phyloP scores from a whole-genome alignment of 2,113 vertebrate genomes.

The Oxyura jamaicensis region DNA sequence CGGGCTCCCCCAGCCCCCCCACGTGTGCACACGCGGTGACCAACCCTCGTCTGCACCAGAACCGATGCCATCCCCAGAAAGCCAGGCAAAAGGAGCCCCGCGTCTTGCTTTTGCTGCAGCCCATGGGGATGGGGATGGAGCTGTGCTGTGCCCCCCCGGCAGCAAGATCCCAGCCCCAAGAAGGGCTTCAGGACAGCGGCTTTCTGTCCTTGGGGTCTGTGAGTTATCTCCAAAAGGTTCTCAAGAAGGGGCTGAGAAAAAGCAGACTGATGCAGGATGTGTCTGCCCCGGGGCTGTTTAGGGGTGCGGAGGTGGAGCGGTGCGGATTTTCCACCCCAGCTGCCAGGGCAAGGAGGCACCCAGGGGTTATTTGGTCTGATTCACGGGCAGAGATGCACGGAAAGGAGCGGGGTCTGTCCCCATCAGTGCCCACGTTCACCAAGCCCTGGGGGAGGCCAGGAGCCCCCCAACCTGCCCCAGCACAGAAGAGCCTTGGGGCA shows the following conservation, averaged over 20 bases:
- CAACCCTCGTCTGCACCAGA: rapidly evolving
- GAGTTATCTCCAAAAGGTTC: background rate
- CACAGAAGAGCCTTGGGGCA: background rate
- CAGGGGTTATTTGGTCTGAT: background rate
- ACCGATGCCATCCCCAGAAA: background rate
- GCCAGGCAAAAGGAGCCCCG: rapidly evolving
- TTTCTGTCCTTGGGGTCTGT: background rate
- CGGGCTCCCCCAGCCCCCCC: background rate
- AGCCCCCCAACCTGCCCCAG: background rate
- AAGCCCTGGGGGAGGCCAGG: background rate
- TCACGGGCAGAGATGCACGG: background rate
- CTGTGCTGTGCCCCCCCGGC: background rate
- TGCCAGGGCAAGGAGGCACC: background rate
- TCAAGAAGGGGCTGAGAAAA: background rate
- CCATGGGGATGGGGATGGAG: rapidly evolving
- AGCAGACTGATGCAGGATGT: background rate
- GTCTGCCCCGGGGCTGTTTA: background rate
- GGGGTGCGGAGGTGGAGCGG: no score
- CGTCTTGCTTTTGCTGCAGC: rapidly evolving
- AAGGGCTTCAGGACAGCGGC: background rate
- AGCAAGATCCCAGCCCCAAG: rapidly evolving
- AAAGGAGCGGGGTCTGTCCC: rapidly evolving
- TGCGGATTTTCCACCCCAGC: background rate
- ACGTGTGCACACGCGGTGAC: rapidly evolving
- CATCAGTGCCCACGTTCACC: no score